Evolutionary conservation across 2,888 invertebrate species (phyloP).

Genomic region (Mystacides longicornis): DNA sequence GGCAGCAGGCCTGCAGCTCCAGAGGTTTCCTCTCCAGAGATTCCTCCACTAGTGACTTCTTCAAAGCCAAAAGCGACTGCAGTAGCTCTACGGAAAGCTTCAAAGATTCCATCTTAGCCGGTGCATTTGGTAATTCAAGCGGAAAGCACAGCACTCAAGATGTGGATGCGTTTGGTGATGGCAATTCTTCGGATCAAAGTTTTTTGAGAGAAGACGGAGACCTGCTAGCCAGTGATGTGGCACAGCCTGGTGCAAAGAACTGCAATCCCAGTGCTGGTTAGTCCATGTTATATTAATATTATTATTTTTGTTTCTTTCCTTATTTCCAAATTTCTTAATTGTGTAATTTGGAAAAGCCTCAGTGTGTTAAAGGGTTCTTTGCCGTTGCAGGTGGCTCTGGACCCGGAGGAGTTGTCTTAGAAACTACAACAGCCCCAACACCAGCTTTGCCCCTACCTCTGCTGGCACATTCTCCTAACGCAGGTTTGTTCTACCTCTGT

Average conservation of each 20-base stretch:
- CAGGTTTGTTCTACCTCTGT: too few relatives aligned
- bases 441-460: slow-evolving; percentile 16
- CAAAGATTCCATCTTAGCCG: slow-evolving; percentile 13
- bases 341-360: too few relatives aligned
- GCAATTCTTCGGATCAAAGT: slow-evolving; percentile 6
- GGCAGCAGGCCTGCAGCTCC: slow-evolving; percentile 11
- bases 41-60: slow-evolving; percentile 8
- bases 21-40: slow-evolving; percentile 8
- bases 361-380: too few relatives aligned
- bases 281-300: background rate
- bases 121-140: slow-evolving; percentile 9
- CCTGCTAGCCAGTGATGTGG: slow-evolving; percentile 10
- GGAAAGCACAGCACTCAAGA: slow-evolving; percentile 10
- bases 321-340: too few relatives aligned
- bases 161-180: slow-evolving; percentile 13
- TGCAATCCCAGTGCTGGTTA: slow-evolving; percentile 7
- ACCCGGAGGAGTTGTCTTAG: slow-evolving; percentile 16
- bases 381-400: slow-evolving; percentile 2
- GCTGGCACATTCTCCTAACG: slow-evolving; percentile 13
- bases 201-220: slow-evolving; percentile 11
- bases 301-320: too few relatives aligned
- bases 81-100: slow-evolving; percentile 14
- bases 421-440: slow-evolving; percentile 6
- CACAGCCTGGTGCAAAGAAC: background rate
- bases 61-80: slow-evolving; percentile 9